Percentiles rank a stretch among this genome's conserved stretches.
Evolutionary conservation across 2,888 invertebrate genomes (phyloP).

Genomic region (Theretra japonica): DNA sequence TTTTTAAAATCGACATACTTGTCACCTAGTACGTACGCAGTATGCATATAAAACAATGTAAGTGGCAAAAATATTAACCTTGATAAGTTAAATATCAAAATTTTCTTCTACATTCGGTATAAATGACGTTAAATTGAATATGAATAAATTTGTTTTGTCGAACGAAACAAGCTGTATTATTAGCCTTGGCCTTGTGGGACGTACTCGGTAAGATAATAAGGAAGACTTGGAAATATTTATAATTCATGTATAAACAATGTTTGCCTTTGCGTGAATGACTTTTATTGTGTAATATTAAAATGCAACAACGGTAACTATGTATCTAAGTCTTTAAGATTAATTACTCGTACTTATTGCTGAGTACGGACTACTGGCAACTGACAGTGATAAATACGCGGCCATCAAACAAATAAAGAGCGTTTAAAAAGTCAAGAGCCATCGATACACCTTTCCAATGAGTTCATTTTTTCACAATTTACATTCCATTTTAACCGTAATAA

Average conservation of each 20-base stretch:
- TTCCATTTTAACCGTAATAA: slow-evolving; percentile 46
- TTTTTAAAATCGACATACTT: too few relatives aligned
- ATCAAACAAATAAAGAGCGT: background rate
- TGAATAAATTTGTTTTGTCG: slow-evolving; percentile 50
- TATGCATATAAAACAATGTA: too few relatives aligned
- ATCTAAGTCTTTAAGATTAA: background rate
- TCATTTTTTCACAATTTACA: slow-evolving; percentile 43
- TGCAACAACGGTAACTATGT: background rate
- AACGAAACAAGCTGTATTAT: slow-evolving; percentile 52
- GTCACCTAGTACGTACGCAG: too few relatives aligned
- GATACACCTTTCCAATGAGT: slow-evolving; percentile 27
- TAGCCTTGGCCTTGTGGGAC: slow-evolving; percentile 71
- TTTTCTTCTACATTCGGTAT: slow-evolving; percentile 18
- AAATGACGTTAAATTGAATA: slow-evolving; percentile 40
- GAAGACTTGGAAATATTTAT: slow-evolving; percentile 57
- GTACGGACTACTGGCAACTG: background rate
- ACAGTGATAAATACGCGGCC: slow-evolving; percentile 1
- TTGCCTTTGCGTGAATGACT: slow-evolving; percentile 24
- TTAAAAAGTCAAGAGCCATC: slow-evolving; percentile 6
- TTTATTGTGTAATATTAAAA: slow-evolving; percentile 18
- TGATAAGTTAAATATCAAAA: slow-evolving; percentile 12
- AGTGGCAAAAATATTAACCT: background rate
- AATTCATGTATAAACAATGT: slow-evolving; percentile 41
- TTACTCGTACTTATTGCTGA: background rate
- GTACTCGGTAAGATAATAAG: slow-evolving; percentile 66